Base-by-base conservation (phyloP, 2,113 vertebrate genomes). In the Charina bottae region DNA sequence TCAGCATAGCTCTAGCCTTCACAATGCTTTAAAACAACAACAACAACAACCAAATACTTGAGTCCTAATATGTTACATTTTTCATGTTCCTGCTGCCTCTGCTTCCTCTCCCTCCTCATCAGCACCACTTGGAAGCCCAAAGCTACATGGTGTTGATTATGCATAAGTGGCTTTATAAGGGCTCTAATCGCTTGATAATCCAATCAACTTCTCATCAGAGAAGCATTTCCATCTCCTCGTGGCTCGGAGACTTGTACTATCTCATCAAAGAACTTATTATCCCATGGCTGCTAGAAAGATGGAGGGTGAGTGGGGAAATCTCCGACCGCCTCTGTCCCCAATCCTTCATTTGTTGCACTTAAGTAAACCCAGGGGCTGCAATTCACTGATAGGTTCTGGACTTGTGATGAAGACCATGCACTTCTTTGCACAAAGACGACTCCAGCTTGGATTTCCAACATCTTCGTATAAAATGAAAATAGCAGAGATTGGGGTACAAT, bases 151-250 rank as follows among this genome's bases (percentile, higher is more conserved):
- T 93, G 95, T 96, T 96, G 94, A 96, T 96, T 96, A 95, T 95
- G 95, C 95, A 94, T 96, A 94, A 96, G 93, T 94, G 92, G 95
- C 94, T 92, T 94, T 93, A 95, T 96, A 96, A 94, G 95, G 95
- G 92, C 94, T 93, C 94, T 97, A 96, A 96, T 96, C 96, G 94
- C 94, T 55, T 96, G 95, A 93, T 96, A 96, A 97, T 96, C 96
- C 96, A 96, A 97, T 97, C 95, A 96, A 92, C 93, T 95, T 94
- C 95, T 95, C 95, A 95, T 95, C 94, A 93, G 93, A 96, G 93
- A 94, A 55, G 90, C 90, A 86, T 95, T 95, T 91, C 83, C 90
- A 62, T 92, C 90, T 96, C 95, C 90, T 91, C 56, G 93, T 89
- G 0, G 21, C 92, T 9, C 13, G 53, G 87, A 93, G 90, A 93